Conservation (phyloP, 1,140 invertebrate species). For the Drosophila simulans region DNA sequence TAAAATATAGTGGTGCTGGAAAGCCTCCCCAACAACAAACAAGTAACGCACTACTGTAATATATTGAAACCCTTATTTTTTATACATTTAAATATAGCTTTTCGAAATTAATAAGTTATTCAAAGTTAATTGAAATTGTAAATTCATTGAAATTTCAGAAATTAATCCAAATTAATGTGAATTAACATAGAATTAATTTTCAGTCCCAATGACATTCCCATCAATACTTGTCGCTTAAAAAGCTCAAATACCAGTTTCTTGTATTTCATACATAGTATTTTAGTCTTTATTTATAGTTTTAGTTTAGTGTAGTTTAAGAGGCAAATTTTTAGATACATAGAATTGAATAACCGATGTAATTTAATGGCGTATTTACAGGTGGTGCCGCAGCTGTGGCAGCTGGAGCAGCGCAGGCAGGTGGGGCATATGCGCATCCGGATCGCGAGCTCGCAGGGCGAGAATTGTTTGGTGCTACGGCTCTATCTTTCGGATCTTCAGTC, state of each 20-base stretch:
- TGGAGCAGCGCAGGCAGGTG: constrained; percentile 52
- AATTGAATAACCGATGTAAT: constrained; percentile 7
- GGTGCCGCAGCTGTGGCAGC: constrained; percentile 47
- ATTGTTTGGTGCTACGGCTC: constrained; percentile 53
- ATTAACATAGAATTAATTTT: neutral
- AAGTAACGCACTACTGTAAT: neutral
- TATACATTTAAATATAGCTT: no score
- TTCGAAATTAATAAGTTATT: no score
- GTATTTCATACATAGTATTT: constrained; percentile 35
- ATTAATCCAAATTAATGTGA: no score
- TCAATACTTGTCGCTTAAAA: neutral
- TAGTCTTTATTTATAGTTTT: constrained; percentile 27
- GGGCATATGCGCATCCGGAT: constrained; percentile 4
- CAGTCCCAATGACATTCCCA: neutral
- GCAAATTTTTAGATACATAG: constrained; percentile 4
- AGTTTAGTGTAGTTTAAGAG: constrained; percentile 7
- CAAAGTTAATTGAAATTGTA: no score
- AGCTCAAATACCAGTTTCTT: neutral
- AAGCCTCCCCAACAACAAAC: constrained; percentile 37
- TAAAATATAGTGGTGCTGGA: constrained; percentile 31
- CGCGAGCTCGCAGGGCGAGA: constrained; percentile 10
- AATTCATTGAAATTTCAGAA: no score
- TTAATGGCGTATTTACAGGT: constrained; percentile 57
- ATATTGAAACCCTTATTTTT: neutral
- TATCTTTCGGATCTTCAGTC: constrained; percentile 72